Percentiles rank a stretch among this genome's conserved stretches.
Conservation (phyloP, 2,888 invertebrate genomes). For the Habrosyne pyritoides region DNA sequence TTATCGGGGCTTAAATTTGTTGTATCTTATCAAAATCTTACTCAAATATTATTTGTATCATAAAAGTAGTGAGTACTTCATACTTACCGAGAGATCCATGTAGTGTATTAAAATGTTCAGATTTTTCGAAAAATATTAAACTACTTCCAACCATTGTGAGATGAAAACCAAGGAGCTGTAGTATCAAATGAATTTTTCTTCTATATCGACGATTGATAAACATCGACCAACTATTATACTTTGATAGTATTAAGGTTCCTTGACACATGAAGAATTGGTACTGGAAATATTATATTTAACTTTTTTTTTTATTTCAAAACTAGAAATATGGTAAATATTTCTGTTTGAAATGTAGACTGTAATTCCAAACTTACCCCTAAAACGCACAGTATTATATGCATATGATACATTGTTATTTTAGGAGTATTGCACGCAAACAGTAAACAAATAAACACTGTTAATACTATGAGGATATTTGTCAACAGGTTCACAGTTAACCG, state of each 20-base stretch:
- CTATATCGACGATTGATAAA: conserved; percentile 32
- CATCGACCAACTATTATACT: conserved; percentile 53
- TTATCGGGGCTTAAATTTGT: not conserved
- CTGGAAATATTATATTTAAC: conserved; percentile 31
- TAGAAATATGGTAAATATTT: no score
- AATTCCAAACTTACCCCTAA: conserved; percentile 45
- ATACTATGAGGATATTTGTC: conserved; percentile 38
- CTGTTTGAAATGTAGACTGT: no score
- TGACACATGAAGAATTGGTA: conserved; percentile 59
- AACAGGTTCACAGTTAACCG: conserved; percentile 38
- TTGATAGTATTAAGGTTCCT: conserved; percentile 46
- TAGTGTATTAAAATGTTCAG: conserved; percentile 35
- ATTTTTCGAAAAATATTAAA: conserved; percentile 30
- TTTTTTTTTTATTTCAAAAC: not conserved
- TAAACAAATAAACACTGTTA: conserved; percentile 45
- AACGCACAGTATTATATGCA: conserved; percentile 49
- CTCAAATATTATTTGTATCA: conserved; percentile 10
- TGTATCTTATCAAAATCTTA: not conserved
- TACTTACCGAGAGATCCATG: conserved; percentile 46
- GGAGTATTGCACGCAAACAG: conserved; percentile 33
- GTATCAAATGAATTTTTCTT: conserved; percentile 35
- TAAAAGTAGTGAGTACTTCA: conserved; percentile 9
- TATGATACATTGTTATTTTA: conserved; percentile 27
- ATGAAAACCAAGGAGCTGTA: conserved; percentile 37
- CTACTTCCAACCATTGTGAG: conserved; percentile 36